A percentile compares a stretch with the other conserved stretches of the same genome.
Evolutionary conservation across 2,113 vertebrate species (phyloP).

Genomic region (Entelurus aequoreus): DNA sequence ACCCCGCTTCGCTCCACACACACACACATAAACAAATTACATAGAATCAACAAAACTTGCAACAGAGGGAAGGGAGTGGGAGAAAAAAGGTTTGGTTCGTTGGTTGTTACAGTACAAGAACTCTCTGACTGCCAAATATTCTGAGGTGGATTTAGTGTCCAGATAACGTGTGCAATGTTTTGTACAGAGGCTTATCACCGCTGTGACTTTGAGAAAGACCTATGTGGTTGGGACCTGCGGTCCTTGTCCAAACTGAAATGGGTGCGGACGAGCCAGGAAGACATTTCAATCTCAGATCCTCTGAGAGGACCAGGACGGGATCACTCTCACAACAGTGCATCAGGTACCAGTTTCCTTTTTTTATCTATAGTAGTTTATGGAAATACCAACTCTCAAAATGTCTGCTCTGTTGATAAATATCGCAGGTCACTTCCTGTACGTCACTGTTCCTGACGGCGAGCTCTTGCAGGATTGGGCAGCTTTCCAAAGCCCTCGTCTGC

Average conservation of each 20-base stretch:
- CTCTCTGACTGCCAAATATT: too few relatives aligned
- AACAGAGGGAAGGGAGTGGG: too few relatives aligned
- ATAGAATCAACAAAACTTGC: too few relatives aligned
- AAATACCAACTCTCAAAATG: neutral
- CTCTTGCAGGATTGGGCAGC: conserved; percentile 60
- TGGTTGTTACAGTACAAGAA: neutral
- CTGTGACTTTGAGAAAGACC: conserved; percentile 64
- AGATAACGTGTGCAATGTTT: neutral
- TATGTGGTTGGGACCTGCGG: conserved; percentile 61
- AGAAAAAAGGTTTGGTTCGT: too few relatives aligned
- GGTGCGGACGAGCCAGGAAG: conserved; percentile 55
- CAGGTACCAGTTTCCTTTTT: conserved; percentile 59
- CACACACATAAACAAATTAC: too few relatives aligned
- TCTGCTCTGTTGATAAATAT: neutral
- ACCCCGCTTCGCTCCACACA: too few relatives aligned
- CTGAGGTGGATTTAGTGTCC: neutral
- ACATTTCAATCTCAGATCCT: conserved; percentile 38
- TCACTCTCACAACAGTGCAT: conserved; percentile 75
- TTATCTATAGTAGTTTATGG: neutral
- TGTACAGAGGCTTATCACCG: conserved; percentile 24
- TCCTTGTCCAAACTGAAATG: conserved; percentile 52
- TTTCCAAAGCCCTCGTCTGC: conserved; percentile 66
- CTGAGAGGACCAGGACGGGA: conserved; percentile 73
- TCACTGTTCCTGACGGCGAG: conserved; percentile 60
- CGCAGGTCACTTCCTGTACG: conserved; percentile 72